A percentile compares a stretch with the other conserved stretches of the same genome.
Evolutionary conservation across 2,888 invertebrate genomes (phyloP).

Genomic region (Chaetogeoica ovagalla): DNA sequence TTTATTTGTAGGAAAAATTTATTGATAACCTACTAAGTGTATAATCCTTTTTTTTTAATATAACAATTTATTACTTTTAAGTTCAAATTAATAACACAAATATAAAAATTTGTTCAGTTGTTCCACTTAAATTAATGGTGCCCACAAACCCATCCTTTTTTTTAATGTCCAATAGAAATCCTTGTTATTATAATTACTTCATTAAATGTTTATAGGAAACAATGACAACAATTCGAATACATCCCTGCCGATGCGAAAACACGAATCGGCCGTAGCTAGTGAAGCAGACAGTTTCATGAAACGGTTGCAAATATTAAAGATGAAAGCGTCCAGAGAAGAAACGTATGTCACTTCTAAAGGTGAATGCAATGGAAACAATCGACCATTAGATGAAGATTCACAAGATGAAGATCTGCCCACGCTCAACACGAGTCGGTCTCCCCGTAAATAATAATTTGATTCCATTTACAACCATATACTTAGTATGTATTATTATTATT

Average conservation of each 20-base stretch:
- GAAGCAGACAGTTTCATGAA: constrained; percentile 54
- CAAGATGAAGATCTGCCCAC: constrained; percentile 46
- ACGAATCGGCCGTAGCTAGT: constrained; percentile 9
- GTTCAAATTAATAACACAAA: too few species aligned
- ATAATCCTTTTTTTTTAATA: too few species aligned
- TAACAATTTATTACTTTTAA: too few species aligned
- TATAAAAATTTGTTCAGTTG: too few species aligned
- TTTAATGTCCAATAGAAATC: too few species aligned
- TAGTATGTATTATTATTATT: constrained; percentile 37
- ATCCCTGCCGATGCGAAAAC: constrained; percentile 29
- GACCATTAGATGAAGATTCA: constrained; percentile 24
- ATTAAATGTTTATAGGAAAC: neutral
- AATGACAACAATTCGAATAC: constrained; percentile 5
- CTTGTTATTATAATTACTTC: neutral
- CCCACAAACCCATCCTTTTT: too few species aligned
- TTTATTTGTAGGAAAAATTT: too few species aligned
- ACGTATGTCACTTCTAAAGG: neutral
- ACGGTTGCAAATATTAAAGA: constrained; percentile 54
- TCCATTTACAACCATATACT: constrained; percentile 19
- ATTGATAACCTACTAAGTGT: too few species aligned
- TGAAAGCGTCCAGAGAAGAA: constrained; percentile 54
- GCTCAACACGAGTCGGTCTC: constrained; percentile 47
- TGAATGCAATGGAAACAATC: constrained; percentile 48
- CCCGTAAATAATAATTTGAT: constrained; percentile 36
- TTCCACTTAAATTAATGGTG: too few species aligned